Evolutionary conservation across 2,797 vertebrate genomes (phyloP).

Genomic region (Esox masquinongy): DNA sequence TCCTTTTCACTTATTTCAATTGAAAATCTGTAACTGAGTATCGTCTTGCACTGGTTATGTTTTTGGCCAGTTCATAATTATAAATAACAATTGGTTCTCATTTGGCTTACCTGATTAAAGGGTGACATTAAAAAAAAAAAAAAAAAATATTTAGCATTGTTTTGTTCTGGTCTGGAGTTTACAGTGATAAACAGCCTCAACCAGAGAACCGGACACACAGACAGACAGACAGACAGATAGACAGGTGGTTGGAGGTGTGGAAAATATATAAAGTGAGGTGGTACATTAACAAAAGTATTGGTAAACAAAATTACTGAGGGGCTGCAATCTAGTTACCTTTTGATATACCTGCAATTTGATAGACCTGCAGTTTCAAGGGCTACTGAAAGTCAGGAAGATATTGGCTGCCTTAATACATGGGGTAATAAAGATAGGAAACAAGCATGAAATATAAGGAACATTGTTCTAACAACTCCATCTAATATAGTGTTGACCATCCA

Average conservation of each 20-base stretch:
- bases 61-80: no score
- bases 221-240: constrained; percentile 4
- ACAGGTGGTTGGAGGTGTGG: not conserved
- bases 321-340: constrained; percentile 26
- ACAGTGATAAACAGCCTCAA: not conserved
- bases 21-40: no score
- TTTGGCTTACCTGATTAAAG: no score
- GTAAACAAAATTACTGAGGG: not conserved
- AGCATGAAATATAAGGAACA: constrained; percentile 12
- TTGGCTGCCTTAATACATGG: constrained; percentile 10
- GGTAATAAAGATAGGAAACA: constrained; percentile 22
- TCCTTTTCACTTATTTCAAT: no score
- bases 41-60: no score
- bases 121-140: no score
- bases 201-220: not conserved
- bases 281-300: not conserved
- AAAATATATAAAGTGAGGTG: not conserved
- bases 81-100: no score
- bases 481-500: not conserved
- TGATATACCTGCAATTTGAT: not conserved
- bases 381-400: constrained; percentile 21
- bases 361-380: constrained; percentile 39
- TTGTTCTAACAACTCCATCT: not conserved
- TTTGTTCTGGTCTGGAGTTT: no score
- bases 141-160: no score